Conservation (phyloP, 2,113 vertebrate genomes). For the Stercorarius parasiticus region DNA sequence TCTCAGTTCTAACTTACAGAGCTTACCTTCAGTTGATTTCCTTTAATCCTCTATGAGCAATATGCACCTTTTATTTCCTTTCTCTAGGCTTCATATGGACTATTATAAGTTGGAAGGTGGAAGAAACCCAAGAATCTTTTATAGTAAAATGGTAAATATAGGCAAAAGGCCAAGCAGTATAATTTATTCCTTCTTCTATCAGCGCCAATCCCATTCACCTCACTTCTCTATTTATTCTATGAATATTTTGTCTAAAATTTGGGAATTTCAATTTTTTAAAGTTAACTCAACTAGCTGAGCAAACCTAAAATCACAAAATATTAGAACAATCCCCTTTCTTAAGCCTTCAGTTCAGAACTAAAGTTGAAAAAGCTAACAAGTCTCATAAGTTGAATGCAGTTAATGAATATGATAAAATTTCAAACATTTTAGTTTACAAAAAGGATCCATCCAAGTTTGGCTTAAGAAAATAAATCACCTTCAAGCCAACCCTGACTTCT, state of each 20-base stretch:
- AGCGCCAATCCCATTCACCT: background rate
- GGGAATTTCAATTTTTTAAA: background rate
- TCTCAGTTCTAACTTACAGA: background rate
- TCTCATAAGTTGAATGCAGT: background rate
- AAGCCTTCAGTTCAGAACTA: background rate
- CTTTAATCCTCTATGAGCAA: background rate
- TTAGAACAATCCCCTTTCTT: background rate
- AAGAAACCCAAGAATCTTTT: background rate
- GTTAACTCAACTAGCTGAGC: background rate
- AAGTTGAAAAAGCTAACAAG: background rate
- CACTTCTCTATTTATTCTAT: background rate
- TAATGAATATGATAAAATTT: background rate
- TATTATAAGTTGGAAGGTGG: background rate
- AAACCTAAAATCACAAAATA: background rate
- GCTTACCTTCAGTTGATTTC: background rate
- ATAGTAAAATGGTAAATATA: background rate
- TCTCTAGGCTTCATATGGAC: background rate
- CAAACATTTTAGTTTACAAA: background rate
- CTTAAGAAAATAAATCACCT: background rate
- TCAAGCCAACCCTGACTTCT: background rate
- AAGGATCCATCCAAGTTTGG: background rate
- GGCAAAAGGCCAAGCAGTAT: background rate
- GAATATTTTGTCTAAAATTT: background rate
- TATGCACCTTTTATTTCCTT: fast-evolving
- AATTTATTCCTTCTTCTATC: background rate